Evolutionary conservation across 2,888 invertebrate species (phyloP), one percentile per base, ranked within the genome.

Genomic region (Macrophya alboannulata): DNA sequence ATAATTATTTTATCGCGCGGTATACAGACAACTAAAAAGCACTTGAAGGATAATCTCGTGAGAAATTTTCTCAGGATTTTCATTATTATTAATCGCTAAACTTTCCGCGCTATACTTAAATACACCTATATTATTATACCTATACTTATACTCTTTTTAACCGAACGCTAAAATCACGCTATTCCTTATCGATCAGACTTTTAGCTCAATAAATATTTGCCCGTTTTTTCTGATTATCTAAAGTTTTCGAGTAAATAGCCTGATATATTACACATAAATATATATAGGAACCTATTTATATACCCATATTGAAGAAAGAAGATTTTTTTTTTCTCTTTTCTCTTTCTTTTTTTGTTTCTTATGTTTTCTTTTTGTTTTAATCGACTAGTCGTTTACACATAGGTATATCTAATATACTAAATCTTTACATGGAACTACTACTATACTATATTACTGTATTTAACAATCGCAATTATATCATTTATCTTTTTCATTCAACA

Each of bases 71-170:
- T 12, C 25, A 21, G 21, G 62, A 31, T 62, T 62, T 31, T 62
- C 25, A 62, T 62, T 62, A 62, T 62, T 62, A 62, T 62, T 62
- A 62, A 62, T 62, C 62, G 62, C 10, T 62, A 62, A 62, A 62
- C 21, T 62, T 62, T 17, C 6, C 55, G n/a, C n/a, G 31, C 31
- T 31, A 31, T 31, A 31, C 31, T 31, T 31, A 31, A 2, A 31
- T 31, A 31, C 3, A 31, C 31, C 31, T 31, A 3, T 31, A 31
- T n/a, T n/a, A n/a, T n/a, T 31, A 31, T 31, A 31, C 31, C 31
- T 31, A 31, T 31, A 31, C 31, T 1, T 31, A 31, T n/a, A 55
- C 55, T 55, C 55, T 55, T 55, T 31, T 55, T n/a, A 55, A n/a
- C n/a, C 55, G 6, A 55, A 55, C 55, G 55, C 3, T 31, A n/a